Evolutionary conservation across 2,113 vertebrate species (phyloP).

Genomic region (Pedetes capensis): DNA sequence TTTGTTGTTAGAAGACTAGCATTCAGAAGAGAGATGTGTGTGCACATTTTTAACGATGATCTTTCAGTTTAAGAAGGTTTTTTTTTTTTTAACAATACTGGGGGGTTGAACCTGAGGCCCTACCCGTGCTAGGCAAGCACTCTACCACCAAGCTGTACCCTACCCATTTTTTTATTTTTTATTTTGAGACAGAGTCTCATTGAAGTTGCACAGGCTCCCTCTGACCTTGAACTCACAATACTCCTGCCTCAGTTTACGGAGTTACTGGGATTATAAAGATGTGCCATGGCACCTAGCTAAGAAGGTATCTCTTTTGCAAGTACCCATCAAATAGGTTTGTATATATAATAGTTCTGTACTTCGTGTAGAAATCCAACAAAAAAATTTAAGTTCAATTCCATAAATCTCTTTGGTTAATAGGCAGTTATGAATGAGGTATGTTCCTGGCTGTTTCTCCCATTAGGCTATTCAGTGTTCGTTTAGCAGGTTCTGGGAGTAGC

Average conservation of each 20-base stretch:
- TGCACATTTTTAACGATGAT: not conserved
- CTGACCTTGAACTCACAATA: too few relatives aligned
- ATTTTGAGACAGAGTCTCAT: too few relatives aligned
- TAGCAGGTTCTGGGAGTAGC: not conserved
- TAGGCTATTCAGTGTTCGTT: not conserved
- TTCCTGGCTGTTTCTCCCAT: not conserved
- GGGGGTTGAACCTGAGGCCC: too few relatives aligned
- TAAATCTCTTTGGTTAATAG: not conserved
- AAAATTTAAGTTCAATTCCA: not conserved
- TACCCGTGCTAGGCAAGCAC: too few relatives aligned
- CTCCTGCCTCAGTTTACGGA: too few relatives aligned
- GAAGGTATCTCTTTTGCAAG: not conserved
- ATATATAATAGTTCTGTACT: not conserved
- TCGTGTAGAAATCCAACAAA: slow-evolving; percentile 30
- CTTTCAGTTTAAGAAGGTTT: slow-evolving; percentile 18
- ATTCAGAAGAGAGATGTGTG: slow-evolving; percentile 12
- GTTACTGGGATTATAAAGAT: too few relatives aligned
- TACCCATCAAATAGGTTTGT: not conserved
- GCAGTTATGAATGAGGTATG: not conserved
- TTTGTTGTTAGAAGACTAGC: not conserved
- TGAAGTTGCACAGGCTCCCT: too few relatives aligned
- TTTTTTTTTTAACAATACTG: too few relatives aligned
- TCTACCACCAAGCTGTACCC: too few relatives aligned
- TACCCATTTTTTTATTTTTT: too few relatives aligned
- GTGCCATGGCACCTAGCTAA: too few relatives aligned